Evolutionary conservation across 2,113 vertebrate species (phyloP).

Genomic region (Rhizomys pruinosus): DNA sequence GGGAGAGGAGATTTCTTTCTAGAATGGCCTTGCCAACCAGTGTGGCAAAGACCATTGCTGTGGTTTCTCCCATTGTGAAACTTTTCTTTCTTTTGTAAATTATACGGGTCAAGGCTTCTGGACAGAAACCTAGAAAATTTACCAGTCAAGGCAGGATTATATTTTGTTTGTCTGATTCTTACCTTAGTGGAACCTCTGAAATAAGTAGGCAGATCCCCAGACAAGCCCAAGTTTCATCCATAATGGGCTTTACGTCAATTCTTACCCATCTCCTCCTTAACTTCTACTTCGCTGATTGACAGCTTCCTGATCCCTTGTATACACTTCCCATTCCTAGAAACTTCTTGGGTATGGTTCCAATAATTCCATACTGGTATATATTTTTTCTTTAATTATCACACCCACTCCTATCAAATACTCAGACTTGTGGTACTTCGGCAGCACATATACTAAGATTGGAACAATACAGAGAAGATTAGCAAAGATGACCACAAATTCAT

Average conservation of each 20-base stretch:
- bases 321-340: constrained; percentile 44
- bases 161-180: background rate
- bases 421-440: background rate
- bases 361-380: background rate
- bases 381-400: background rate
- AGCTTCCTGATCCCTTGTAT: background rate
- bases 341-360: background rate
- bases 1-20: background rate
- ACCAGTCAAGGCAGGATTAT: background rate
- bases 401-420: background rate
- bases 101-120: background rate
- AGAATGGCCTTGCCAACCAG: background rate
- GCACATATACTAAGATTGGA: too few species aligned
- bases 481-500: too few species aligned
- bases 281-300: background rate
- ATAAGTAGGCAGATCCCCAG: background rate
- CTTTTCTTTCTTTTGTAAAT: constrained; percentile 1
- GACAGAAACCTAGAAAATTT: background rate
- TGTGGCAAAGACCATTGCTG: background rate
- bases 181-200: background rate
- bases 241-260: background rate
- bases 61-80: background rate
- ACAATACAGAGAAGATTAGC: too few species aligned
- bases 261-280: background rate
- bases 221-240: background rate